Evolutionary conservation across 2,888 invertebrate genomes (phyloP).

Genomic region (Campoletis raptor): DNA sequence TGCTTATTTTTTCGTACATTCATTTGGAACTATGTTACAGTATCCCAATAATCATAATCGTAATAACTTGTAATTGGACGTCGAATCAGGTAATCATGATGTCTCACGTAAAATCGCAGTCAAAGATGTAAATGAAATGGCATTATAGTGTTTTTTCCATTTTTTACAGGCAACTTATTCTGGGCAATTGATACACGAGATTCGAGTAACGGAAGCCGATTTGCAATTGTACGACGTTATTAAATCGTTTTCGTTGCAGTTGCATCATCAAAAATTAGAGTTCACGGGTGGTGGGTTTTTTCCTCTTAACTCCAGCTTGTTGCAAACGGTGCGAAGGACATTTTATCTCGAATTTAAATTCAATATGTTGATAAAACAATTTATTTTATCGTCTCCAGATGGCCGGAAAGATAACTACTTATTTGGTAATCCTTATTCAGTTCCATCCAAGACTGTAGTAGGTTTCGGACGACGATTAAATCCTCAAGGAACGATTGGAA

Average conservation of each 20-base stretch:
- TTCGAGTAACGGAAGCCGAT: slow-evolving; percentile 53
- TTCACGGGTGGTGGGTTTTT: slow-evolving; percentile 80
- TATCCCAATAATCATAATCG: slow-evolving; percentile 61
- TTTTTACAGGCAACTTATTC: slow-evolving; percentile 41
- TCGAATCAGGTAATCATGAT: slow-evolving; percentile 48
- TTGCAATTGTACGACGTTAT: slow-evolving; percentile 59
- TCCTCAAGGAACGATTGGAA: neutral
- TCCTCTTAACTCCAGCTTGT: slow-evolving; percentile 73
- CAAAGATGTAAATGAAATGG: neutral
- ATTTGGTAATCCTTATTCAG: slow-evolving; percentile 75
- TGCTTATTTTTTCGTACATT: slow-evolving; percentile 43
- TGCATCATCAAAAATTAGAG: slow-evolving; percentile 75
- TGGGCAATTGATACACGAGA: slow-evolving; percentile 65
- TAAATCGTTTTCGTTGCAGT: slow-evolving; percentile 77
- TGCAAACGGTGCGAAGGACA: slow-evolving; percentile 18
- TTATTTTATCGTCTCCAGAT: slow-evolving; percentile 66
- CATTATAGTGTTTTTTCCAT: neutral
- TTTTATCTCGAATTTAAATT: neutral
- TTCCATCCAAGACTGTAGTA: slow-evolving; percentile 65
- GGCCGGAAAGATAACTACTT: slow-evolving; percentile 70
- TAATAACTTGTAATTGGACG: slow-evolving; percentile 66
- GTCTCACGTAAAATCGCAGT: neutral
- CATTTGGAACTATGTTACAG: slow-evolving; percentile 58
- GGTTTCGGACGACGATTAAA: neutral
- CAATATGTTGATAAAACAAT: neutral